Conservation (phyloP, 2,888 invertebrate species). For the Hylaea fasciaria region DNA sequence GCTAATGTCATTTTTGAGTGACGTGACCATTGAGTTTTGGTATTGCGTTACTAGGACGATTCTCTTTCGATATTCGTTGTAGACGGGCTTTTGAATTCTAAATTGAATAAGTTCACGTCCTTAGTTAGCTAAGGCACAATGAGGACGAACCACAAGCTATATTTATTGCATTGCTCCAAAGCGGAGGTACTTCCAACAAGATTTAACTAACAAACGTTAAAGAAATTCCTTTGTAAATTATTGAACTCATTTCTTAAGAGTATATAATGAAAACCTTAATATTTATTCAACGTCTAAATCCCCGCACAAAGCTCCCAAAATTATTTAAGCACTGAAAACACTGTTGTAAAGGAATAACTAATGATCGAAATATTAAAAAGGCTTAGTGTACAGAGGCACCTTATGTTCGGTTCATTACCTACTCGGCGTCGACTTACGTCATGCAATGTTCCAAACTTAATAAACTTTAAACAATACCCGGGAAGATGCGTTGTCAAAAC, state of each 20-base stretch:
- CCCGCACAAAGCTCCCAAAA: conserved; percentile 39
- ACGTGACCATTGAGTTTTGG: too few species aligned
- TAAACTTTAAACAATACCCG: conserved; percentile 81
- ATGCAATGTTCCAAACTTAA: conserved; percentile 77
- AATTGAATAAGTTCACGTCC: background rate
- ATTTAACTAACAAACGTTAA: conserved; percentile 33
- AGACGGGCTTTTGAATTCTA: background rate
- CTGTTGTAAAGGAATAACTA: conserved; percentile 45
- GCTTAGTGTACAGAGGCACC: conserved; percentile 48
- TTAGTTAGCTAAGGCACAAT: too few species aligned
- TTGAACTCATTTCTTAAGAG: conserved; percentile 39
- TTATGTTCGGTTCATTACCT: conserved; percentile 65
- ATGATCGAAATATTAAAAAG: conserved; percentile 51
- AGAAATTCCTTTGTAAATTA: conserved; percentile 42
- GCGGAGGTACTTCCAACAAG: conserved; percentile 21
- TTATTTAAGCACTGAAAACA: conserved; percentile 42
- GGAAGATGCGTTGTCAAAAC: conserved; percentile 80
- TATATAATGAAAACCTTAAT: conserved; percentile 44
- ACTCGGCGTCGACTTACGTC: conserved; percentile 73
- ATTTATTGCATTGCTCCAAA: conserved; percentile 17
- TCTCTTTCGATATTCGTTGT: background rate
- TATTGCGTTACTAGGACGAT: too few species aligned
- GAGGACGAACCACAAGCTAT: background rate
- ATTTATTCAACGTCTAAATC: conserved; percentile 39
- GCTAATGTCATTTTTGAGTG: too few species aligned